Evolutionary conservation across 37 sponge, comb jelly and placozoan genomes (phyloP).

Genomic region (Beroe ovata): DNA sequence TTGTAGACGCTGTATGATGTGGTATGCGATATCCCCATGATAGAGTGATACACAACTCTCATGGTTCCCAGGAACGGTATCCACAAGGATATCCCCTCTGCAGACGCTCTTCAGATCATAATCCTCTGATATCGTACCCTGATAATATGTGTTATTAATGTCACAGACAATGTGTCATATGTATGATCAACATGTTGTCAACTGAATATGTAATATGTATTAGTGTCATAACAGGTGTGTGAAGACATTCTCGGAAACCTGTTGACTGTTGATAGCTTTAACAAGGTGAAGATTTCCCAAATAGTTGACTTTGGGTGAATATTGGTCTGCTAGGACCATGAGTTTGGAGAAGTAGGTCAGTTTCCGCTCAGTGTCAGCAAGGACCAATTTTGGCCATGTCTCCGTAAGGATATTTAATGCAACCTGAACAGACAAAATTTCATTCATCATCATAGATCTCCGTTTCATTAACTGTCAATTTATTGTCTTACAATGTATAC

Average conservation of each 20-base stretch:
- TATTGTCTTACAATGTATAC: too few relatives aligned
- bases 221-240: background rate
- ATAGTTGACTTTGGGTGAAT: background rate
- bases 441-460: too few relatives aligned
- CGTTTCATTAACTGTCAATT: too few relatives aligned
- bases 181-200: background rate
- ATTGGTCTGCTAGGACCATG: background rate
- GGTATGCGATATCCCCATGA: background rate
- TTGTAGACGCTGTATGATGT: slow-evolving; percentile 4
- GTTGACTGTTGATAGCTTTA: slow-evolving; percentile 18
- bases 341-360: background rate
- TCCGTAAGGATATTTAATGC: background rate
- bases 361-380: slow-evolving; percentile 1
- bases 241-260: background rate
- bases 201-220: background rate
- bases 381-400: background rate
- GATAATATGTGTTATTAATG: too few relatives aligned
- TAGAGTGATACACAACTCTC: slow-evolving; percentile 26
- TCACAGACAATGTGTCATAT: too few relatives aligned
- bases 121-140: background rate
- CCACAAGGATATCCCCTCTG: background rate
- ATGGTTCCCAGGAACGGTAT: slow-evolving; percentile 28
- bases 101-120: slow-evolving; percentile 7
- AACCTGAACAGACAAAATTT: background rate
- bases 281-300: slow-evolving; percentile 15